Evolutionary conservation across 2,797 vertebrate genomes (phyloP), one percentile per base, ranked within the genome.

Genomic region (Aulostomus chinensis): DNA sequence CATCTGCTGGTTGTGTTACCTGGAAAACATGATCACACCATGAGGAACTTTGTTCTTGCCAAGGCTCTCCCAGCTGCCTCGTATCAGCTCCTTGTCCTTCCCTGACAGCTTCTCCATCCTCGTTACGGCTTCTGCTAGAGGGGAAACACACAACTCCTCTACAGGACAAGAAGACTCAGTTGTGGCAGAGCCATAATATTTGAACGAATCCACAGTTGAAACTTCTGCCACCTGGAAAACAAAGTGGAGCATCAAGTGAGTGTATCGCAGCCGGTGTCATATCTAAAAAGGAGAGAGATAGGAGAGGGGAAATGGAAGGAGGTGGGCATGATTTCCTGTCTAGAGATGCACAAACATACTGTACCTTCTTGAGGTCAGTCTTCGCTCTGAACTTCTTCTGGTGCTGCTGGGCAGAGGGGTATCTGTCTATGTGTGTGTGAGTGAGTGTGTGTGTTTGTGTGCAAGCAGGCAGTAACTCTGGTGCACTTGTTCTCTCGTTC

Each of bases 11-110:
- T n/a, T n/a, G n/a, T n/a, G 20, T 75, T 90, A 93, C 92, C 92
- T 94, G 85, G 89, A 83, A 82, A 98, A 98, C 82, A 97, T 89
- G 70, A 96, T 75, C 48, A 93, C 83, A 63, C 96, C 95, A 15
- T 97, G 94, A 70, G 94, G 93, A 80, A 92, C 89, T 64, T 95
- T 96, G 87, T 92, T 94, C 76, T 91, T 90, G 78, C 90, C 94
- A 59, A 97, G 88, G 59, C 82, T 92, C 81, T 71, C 91, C 95
- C 96, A 97, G 92, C 94, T 97, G 87, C 93, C 91, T 63, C 93
- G 91, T 81, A 98, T 96, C 86, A 97, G 90, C 84, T 92, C 91
- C 36, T 93, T 94, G 52, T 93, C 91, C 66, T 91, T 92, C 50
- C 67, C 89, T 9, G 88, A 90, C 81, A 93, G 83, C 64, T 83